Evolutionary conservation across 2,797 vertebrate genomes (phyloP).

Genomic region (Glyptemys insculpta): DNA sequence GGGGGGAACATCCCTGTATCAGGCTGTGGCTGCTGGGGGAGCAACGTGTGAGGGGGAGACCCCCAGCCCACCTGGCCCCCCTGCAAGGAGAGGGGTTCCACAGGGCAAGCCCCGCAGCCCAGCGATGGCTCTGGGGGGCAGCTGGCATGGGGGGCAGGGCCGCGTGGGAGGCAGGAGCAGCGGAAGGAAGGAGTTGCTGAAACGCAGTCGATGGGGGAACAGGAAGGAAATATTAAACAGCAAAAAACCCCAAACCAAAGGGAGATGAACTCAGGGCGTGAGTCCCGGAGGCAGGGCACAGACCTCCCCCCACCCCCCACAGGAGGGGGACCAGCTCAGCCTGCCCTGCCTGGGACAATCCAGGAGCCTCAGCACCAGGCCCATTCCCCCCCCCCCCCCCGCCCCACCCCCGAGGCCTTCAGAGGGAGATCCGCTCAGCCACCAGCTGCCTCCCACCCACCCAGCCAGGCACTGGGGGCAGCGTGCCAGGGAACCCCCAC

Average conservation of each 20-base stretch:
- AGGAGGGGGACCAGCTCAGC: fast-evolving
- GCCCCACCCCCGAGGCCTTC: background rate
- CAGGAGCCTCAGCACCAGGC: background rate
- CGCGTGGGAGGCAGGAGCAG: background rate
- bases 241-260: background rate
- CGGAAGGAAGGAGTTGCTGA: conserved; percentile 47
- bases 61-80: no score
- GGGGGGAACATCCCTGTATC: background rate
- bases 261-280: background rate
- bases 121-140: background rate
- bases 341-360: background rate
- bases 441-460: background rate
- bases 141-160: background rate
- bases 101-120: background rate
- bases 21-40: background rate
- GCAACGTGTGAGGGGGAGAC: background rate
- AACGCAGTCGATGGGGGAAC: conserved; percentile 26
- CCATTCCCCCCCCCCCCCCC: no score
- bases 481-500: conserved; percentile 27
- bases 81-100: background rate
- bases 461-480: background rate
- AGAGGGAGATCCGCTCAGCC: conserved; percentile 47
- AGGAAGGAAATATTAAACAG: background rate
- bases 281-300: fast-evolving
- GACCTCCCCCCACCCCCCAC: background rate